Conservation (phyloP, 2,113 vertebrate species). For the Bostrychus sinensis region DNA sequence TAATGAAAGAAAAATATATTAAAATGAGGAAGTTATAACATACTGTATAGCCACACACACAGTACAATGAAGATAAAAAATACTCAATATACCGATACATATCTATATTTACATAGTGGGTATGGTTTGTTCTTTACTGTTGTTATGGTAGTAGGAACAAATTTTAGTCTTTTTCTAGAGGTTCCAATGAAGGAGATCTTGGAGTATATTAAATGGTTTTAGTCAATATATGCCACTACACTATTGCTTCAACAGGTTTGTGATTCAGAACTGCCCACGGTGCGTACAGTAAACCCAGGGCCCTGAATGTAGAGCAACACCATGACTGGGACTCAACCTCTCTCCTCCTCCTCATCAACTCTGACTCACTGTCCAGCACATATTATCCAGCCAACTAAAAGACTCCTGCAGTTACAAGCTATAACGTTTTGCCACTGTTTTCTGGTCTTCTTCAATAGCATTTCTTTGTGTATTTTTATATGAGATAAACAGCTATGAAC, state of each 20-base stretch:
- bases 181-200: constrained; percentile 18
- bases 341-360: constrained; percentile 70
- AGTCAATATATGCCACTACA: constrained; percentile 45
- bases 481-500: too few relatives aligned
- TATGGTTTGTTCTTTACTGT: constrained; percentile 36
- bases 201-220: constrained; percentile 14
- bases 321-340: constrained; percentile 71
- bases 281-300: constrained; percentile 42
- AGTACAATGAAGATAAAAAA: not conserved
- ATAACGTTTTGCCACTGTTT: constrained; percentile 20
- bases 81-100: too few relatives aligned
- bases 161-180: constrained; percentile 18
- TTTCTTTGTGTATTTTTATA: too few relatives aligned
- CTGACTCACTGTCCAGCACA: constrained; percentile 68
- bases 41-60: too few relatives aligned
- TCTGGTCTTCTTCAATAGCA: too few relatives aligned
- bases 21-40: too few relatives aligned
- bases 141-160: constrained; percentile 41
- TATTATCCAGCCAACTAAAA: constrained; percentile 64
- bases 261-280: constrained; percentile 60
- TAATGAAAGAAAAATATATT: too few relatives aligned
- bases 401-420: constrained; percentile 41
- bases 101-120: too few relatives aligned
- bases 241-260: constrained; percentile 47
- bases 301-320: constrained; percentile 67